Conservation (phyloP, 2,113 vertebrate genomes). For the Daphoenositta chrysoptera region DNA sequence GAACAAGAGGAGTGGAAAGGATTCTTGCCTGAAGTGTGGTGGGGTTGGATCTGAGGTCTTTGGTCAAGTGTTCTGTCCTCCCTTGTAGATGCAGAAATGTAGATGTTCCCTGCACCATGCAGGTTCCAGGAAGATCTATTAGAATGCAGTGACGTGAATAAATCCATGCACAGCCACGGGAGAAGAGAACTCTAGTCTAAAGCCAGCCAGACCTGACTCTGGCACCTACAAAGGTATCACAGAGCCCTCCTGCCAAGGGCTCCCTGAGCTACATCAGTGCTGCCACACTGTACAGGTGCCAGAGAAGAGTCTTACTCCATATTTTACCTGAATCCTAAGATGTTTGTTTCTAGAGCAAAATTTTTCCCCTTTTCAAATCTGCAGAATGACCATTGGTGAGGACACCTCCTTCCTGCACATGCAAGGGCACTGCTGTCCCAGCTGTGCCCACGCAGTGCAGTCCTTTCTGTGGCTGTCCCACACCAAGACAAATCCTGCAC, state of each 20-base stretch:
- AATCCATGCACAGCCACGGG: accelerated
- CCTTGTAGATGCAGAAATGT: neutral
- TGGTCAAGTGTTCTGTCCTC: neutral
- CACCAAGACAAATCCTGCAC: neutral
- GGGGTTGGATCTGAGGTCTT: neutral
- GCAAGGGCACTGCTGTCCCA: neutral
- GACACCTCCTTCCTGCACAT: neutral
- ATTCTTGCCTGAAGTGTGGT: neutral
- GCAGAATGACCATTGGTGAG: neutral
- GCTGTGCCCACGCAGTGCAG: neutral
- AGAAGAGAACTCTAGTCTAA: neutral
- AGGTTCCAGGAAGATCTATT: neutral
- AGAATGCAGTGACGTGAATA: neutral
- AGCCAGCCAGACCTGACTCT: neutral
- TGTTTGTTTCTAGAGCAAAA: neutral
- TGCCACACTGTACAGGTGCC: neutral
- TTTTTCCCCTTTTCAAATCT: neutral
- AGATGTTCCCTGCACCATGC: neutral
- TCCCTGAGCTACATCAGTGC: neutral
- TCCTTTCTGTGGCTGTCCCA: neutral
- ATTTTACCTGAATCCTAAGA: neutral
- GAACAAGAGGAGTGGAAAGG: neutral
- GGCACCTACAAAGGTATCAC: neutral
- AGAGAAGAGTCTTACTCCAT: neutral
- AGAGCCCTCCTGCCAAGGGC: neutral